These are phyloP conservation scores for Zoroaster sp. DNA, from an alignment of 53 echinoderm and acorn worm genomes.

Conservation along the genomic window DNA sequence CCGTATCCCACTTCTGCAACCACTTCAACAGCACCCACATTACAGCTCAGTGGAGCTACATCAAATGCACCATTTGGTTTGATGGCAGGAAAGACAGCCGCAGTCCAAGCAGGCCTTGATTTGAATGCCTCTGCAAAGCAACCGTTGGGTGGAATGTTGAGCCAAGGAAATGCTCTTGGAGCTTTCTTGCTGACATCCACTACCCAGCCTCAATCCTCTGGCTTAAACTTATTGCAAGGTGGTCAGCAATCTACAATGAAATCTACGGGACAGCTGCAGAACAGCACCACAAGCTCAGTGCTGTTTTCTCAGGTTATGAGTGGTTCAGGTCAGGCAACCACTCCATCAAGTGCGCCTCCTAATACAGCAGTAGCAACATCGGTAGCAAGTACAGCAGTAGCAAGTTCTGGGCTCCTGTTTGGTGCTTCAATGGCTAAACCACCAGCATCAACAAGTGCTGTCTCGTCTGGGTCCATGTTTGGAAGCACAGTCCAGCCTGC, in stretches of 20 bases:
- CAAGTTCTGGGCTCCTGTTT: constrained; percentile 3
- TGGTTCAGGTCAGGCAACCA: background rate
- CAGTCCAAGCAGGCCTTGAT: background rate
- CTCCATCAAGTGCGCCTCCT: background rate
- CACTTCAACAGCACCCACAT: background rate
- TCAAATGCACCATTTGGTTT: background rate
- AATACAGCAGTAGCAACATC: background rate
- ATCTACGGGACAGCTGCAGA: background rate
- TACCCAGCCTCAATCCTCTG: background rate
- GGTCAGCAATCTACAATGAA: background rate
- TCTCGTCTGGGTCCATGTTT: background rate
- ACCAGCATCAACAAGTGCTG: background rate
- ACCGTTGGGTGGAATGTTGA: background rate
- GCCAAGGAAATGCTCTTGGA: background rate
- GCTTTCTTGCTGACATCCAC: background rate
- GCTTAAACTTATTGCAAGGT: background rate
- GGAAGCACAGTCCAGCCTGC: background rate
- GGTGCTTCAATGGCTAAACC: background rate
- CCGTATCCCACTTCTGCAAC: background rate
- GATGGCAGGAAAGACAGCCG: background rate
- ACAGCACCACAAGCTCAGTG: background rate
- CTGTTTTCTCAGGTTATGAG: background rate
- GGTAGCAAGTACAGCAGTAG: background rate
- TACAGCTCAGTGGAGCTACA: background rate
- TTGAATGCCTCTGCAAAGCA: background rate